A percentile compares a stretch with the other conserved stretches of the same genome.
phyloP scores from a whole-genome alignment of 2,113 vertebrate species.

The Dolichallabes microphthalmus region DNA sequence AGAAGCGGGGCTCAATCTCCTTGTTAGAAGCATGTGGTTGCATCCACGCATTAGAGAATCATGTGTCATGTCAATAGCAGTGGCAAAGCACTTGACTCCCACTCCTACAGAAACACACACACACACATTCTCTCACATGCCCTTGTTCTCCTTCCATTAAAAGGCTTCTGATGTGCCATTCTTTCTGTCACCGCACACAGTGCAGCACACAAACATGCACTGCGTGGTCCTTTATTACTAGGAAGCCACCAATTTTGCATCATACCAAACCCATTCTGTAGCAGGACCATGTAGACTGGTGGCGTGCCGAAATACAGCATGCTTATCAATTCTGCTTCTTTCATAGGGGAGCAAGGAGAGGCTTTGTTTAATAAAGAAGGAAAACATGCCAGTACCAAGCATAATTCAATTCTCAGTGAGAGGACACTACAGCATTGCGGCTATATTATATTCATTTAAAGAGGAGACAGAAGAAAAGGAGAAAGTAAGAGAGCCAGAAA shows the following conservation, averaged over 20 bases:
- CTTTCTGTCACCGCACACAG: slow-evolving; percentile 12
- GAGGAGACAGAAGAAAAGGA: slow-evolving; percentile 13
- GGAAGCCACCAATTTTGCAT: slow-evolving; percentile 34
- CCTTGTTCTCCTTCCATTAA: slow-evolving; percentile 9
- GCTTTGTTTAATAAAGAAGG: slow-evolving; percentile 26
- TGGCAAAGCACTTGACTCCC: slow-evolving; percentile 35
- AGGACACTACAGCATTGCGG: slow-evolving; percentile 12
- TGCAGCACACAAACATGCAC: slow-evolving; percentile 18
- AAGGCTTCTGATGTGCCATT: background rate
- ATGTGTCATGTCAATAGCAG: slow-evolving; percentile 38
- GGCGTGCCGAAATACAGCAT: background rate
- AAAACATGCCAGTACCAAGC: slow-evolving; percentile 35
- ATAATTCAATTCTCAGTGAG: slow-evolving; percentile 28
- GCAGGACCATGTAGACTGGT: background rate
- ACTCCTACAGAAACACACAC: slow-evolving; percentile 17
- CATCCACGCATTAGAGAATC: slow-evolving; percentile 39
- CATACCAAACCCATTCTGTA: background rate
- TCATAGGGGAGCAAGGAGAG: slow-evolving; percentile 1
- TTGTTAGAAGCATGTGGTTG: slow-evolving; percentile 31
- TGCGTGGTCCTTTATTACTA: slow-evolving; percentile 12
- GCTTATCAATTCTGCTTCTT: slow-evolving; percentile 18
- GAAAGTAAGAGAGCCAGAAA: slow-evolving; percentile 18
- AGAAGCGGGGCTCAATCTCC: slow-evolving; percentile 22
- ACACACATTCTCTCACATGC: background rate
- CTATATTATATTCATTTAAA: slow-evolving; percentile 47